Conservation (phyloP, 2,797 vertebrate genomes). For the Mycteria americana region DNA sequence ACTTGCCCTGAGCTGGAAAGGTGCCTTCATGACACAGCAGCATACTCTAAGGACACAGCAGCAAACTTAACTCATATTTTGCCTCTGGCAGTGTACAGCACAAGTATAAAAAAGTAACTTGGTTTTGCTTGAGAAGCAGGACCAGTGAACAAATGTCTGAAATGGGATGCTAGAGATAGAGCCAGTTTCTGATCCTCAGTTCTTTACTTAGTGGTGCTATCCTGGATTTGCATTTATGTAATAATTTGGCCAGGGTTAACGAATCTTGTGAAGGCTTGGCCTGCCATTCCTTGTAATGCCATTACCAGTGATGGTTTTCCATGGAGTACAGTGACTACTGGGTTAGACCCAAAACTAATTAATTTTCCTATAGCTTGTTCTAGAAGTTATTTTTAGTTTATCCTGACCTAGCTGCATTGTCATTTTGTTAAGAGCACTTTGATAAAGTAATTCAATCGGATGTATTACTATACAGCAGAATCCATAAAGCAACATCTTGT, state of each 20-base stretch:
- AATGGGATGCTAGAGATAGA: neutral
- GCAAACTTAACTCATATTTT: neutral
- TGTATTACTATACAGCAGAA: neutral
- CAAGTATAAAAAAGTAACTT: neutral
- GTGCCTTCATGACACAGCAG: neutral
- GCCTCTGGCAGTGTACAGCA: neutral
- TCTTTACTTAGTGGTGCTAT: neutral
- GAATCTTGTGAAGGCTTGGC: neutral
- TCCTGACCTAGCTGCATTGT: slow-evolving; percentile 46
- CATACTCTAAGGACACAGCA: neutral
- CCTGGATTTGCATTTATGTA: neutral
- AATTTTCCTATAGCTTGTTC: slow-evolving; percentile 34
- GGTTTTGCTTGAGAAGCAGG: neutral
- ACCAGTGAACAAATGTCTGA: neutral
- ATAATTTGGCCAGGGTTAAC: neutral
- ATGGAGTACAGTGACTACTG: neutral
- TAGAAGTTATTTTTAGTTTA: slow-evolving; percentile 57
- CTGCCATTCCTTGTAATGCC: neutral
- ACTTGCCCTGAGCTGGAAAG: neutral
- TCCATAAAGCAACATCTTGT: neutral
- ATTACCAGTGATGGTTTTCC: neutral
- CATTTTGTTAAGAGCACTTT: slow-evolving; percentile 14
- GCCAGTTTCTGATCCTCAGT: neutral
- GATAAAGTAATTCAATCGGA: neutral
- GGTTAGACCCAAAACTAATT: slow-evolving; percentile 47